Evolutionary conservation across 2,113 vertebrate genomes (phyloP).

Genomic region (Coracopsis vasa): DNA sequence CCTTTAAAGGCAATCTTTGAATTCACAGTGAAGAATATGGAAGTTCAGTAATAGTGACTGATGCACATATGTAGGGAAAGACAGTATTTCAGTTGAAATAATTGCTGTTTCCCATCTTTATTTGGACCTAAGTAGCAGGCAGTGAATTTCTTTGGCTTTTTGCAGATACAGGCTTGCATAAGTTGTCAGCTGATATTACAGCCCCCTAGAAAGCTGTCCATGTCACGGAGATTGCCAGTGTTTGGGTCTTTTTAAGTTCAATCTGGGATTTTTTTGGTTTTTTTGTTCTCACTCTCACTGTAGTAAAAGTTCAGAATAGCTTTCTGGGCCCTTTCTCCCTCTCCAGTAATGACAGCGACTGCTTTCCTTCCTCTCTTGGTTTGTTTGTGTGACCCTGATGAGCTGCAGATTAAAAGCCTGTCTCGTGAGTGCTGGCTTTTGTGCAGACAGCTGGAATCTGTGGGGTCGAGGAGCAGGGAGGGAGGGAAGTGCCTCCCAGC

Average conservation of each 20-base stretch:
- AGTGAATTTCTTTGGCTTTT: neutral
- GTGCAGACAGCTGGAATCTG: neutral
- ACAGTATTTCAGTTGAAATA: neutral
- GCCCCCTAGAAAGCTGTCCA: neutral
- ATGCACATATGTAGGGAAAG: neutral
- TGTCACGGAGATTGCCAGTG: neutral
- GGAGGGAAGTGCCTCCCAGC: neutral
- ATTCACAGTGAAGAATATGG: neutral
- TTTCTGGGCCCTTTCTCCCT: neutral
- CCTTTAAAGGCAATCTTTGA: neutral
- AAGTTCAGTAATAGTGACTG: no score
- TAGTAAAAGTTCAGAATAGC: neutral
- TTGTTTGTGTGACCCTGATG: neutral
- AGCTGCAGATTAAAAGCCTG: neutral
- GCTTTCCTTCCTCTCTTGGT: neutral
- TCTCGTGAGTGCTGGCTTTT: neutral
- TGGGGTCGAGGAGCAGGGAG: neutral
- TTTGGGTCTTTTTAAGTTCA: neutral
- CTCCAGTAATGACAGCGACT: neutral
- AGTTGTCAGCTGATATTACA: constrained; percentile 16
- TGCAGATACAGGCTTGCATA: constrained; percentile 34
- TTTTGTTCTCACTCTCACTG: neutral
- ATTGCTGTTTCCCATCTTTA: neutral
- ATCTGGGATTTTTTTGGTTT: no score
- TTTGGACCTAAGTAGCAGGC: neutral